A percentile compares a stretch with the other conserved stretches of the same genome.
phyloP scores from a whole-genome alignment of 1,140 invertebrate genomes.

The Cataglyphis hispanica region DNA sequence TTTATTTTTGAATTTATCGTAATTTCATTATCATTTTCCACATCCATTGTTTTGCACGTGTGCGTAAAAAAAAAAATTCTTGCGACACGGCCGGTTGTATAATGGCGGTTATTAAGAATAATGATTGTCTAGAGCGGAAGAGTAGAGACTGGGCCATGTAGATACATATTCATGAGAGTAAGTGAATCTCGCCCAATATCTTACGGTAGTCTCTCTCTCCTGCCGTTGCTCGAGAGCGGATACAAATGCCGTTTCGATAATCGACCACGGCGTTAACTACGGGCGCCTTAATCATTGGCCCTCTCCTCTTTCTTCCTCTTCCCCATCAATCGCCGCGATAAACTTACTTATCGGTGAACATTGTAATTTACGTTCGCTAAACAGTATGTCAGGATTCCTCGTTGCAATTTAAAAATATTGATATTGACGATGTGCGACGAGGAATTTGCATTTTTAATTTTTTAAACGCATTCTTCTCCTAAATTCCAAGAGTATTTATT shows the following conservation, averaged over 20 bases:
- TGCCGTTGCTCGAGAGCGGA: conserved; percentile 23
- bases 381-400: background rate
- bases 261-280: conserved; percentile 52
- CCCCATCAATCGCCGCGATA: background rate
- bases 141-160: conserved; percentile 55
- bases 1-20: conserved; percentile 46
- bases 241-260: conserved; percentile 61
- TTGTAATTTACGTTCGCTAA: conserved; percentile 41
- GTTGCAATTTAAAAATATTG: conserved; percentile 40
- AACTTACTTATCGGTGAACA: background rate
- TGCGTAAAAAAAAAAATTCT: conserved; percentile 65
- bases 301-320: background rate
- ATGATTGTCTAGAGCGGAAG: conserved; percentile 71
- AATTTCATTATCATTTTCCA: conserved; percentile 65
- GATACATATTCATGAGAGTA: conserved; percentile 76
- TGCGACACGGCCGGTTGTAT: conserved; percentile 38
- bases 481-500: conserved; percentile 37
- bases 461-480: conserved; percentile 41
- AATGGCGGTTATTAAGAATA: conserved; percentile 75
- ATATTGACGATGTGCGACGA: conserved; percentile 1
- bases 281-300: conserved; percentile 36
- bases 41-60: conserved; percentile 45
- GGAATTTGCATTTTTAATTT: conserved; percentile 22
- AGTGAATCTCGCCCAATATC: conserved; percentile 74
- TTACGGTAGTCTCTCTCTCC: conserved; percentile 47